phyloP scores from a whole-genome alignment of 1,140 invertebrate species.

The Drosophila willistoni region DNA sequence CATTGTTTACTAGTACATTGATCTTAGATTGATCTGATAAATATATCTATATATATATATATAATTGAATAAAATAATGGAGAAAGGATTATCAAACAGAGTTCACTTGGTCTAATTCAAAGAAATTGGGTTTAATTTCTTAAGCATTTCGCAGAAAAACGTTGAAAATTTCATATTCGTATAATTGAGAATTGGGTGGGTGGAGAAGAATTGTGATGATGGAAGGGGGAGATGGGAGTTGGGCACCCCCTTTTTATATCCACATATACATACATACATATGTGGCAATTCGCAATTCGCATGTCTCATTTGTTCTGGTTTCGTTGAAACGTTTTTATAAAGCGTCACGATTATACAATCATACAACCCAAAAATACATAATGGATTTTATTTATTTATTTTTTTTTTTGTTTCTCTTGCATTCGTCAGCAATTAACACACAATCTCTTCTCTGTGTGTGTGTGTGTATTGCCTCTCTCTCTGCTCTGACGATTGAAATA shows the following conservation, averaged over 20 bases:
- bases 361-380: slow-evolving; percentile 9
- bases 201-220: no score
- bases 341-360: slow-evolving; percentile 75
- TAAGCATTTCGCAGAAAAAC: background rate
- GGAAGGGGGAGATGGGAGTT: no score
- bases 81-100: no score
- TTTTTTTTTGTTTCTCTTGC: slow-evolving; percentile 36
- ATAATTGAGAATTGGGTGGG: no score
- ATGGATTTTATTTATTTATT: slow-evolving; percentile 28
- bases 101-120: no score
- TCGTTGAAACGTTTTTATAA: background rate
- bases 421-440: slow-evolving; percentile 71
- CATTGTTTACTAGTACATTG: no score
- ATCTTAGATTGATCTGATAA: no score
- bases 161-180: no score
- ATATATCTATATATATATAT: no score
- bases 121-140: background rate
- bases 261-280: background rate
- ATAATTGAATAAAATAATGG: no score
- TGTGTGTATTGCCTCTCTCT: background rate
- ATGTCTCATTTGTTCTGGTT: slow-evolving; percentile 44
- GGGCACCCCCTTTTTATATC: no score
- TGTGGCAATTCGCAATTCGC: slow-evolving; percentile 7
- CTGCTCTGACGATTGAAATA: slow-evolving; percentile 54
- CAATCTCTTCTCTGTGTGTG: background rate